Conservation (phyloP, 2,797 vertebrate species). For the Crocidura indochinensis region DNA sequence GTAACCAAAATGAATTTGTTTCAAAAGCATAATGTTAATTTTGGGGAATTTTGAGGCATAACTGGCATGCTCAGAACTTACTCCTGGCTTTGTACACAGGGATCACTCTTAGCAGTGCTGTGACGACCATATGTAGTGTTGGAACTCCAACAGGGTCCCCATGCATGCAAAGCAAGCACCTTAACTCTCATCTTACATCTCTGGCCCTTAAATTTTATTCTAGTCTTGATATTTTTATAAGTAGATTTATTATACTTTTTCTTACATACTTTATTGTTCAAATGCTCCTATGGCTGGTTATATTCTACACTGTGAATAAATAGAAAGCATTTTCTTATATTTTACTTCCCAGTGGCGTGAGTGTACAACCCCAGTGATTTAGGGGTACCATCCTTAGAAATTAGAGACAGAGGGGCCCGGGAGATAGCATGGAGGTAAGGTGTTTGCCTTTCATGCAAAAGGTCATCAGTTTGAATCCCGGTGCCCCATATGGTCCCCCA, state of each 20-base stretch:
- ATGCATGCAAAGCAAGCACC: too few species aligned
- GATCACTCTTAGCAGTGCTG: too few species aligned
- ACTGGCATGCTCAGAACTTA: too few species aligned
- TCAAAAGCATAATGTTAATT: not conserved
- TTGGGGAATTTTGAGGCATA: not conserved
- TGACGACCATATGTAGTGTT: too few species aligned
- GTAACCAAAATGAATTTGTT: not conserved
- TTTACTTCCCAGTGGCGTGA: conserved; percentile 10
- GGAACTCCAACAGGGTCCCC: too few species aligned
- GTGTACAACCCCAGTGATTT: not conserved
- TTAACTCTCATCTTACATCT: too few species aligned
- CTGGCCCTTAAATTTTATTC: not conserved
- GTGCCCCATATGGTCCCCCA: too few species aligned
- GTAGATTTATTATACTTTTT: not conserved
- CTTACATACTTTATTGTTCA: conserved; percentile 7
- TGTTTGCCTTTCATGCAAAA: too few species aligned
- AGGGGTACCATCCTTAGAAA: conserved; percentile 3
- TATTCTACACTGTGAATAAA: not conserved
- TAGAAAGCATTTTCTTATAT: not conserved
- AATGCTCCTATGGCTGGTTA: not conserved
- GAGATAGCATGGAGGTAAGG: too few species aligned
- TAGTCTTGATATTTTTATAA: not conserved
- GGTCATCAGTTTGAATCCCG: too few species aligned
- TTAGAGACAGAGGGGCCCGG: too few species aligned
- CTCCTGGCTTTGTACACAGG: too few species aligned